A percentile compares a stretch with the other conserved stretches of the same genome.
phyloP scores from a whole-genome alignment of 1,140 invertebrate species.

The Micrasema minimum region DNA sequence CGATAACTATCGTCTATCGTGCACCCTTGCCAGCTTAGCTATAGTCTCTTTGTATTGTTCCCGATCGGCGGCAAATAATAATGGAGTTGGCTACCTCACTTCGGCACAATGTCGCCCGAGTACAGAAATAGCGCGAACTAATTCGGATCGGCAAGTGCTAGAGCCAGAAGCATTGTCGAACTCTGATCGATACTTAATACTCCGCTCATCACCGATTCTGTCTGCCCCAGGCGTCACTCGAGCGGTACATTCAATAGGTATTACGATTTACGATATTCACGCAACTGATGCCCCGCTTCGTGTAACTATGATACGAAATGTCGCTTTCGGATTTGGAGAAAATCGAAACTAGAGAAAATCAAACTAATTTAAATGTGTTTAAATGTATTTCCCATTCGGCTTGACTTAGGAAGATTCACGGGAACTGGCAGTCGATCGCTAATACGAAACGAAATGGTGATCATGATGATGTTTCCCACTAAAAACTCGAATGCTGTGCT shows the following conservation, averaged over 20 bases:
- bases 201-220: slow-evolving; percentile 8
- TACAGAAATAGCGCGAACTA: slow-evolving; percentile 13
- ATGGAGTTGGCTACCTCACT: slow-evolving; percentile 9
- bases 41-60: too few relatives aligned
- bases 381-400: too few relatives aligned
- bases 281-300: neutral
- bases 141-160: slow-evolving; percentile 3
- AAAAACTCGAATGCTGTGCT: too few relatives aligned
- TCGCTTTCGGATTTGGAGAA: neutral
- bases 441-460: too few relatives aligned
- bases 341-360: neutral
- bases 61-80: slow-evolving; percentile 18
- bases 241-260: neutral
- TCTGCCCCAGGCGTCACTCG: neutral
- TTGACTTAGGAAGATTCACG: too few relatives aligned
- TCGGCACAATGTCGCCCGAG: slow-evolving; percentile 16
- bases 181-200: too few relatives aligned
- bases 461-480: too few relatives aligned
- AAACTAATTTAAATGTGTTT: too few relatives aligned
- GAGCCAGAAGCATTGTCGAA: slow-evolving; percentile 5
- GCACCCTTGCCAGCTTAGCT: too few relatives aligned
- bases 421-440: too few relatives aligned
- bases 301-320: too few relatives aligned
- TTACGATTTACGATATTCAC: neutral
- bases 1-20: too few relatives aligned